These are phyloP conservation scores for Diplodus sargus DNA, from an alignment of 2,797 vertebrate species.

Conservation along the genomic window DNA sequence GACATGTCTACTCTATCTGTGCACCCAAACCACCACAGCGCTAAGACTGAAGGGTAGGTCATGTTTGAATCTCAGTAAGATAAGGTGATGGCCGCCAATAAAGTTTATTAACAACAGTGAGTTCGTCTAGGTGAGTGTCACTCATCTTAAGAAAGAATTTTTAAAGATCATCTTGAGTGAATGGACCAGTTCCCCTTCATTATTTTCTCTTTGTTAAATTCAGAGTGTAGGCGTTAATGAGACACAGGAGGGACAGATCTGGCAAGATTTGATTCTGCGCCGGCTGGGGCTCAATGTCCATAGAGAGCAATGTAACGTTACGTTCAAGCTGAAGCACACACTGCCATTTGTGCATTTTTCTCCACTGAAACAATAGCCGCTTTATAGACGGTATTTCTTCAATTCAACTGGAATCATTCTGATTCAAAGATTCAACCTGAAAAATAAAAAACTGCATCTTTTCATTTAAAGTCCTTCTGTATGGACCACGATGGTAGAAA, in stretches of 20 bases:
- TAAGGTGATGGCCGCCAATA: not conserved
- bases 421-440: too few species aligned
- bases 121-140: not conserved
- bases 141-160: not conserved
- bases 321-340: constrained; percentile 7
- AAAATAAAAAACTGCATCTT: constrained; percentile 12
- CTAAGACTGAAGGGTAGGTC: not conserved
- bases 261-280: not conserved
- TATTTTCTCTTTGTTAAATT: not conserved
- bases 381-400: too few species aligned
- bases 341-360: not conserved
- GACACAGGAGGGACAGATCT: not conserved
- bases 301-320: not conserved
- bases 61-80: not conserved
- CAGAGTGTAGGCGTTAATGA: not conserved
- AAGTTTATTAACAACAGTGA: not conserved
- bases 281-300: constrained; percentile 12
- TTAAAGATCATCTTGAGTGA: not conserved
- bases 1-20: constrained; percentile 29
- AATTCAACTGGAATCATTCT: too few species aligned
- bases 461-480: constrained; percentile 17
- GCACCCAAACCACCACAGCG: not conserved
- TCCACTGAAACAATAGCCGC: not conserved
- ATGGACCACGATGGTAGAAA: constrained; percentile 27
- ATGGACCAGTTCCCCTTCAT: not conserved